phyloP scores from a whole-genome alignment of 2,888 invertebrate species.

The Lagria hirta region DNA sequence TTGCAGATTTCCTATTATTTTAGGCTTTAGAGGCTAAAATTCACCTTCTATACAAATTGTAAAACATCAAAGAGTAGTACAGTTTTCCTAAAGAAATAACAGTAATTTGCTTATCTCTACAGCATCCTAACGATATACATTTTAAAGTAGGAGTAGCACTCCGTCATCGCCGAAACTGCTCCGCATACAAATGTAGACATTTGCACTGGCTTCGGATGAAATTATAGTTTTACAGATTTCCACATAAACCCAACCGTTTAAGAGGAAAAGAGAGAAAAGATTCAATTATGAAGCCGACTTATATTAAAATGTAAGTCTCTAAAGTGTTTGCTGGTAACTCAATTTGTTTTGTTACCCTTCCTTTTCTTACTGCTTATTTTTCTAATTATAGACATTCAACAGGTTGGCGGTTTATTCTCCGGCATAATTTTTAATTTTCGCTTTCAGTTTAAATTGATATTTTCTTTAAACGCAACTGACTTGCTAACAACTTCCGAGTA shows the following conservation, averaged over 20 bases:
- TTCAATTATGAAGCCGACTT: slow-evolving; percentile 44
- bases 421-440: slow-evolving; percentile 48
- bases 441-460: slow-evolving; percentile 35
- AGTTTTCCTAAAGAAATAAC: slow-evolving; percentile 25
- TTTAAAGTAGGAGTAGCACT: slow-evolving; percentile 27
- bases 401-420: slow-evolving; percentile 43
- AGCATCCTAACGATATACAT: slow-evolving; percentile 26
- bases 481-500: slow-evolving; percentile 16
- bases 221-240: slow-evolving; percentile 45
- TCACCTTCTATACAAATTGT: slow-evolving; percentile 21
- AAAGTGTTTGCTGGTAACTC: slow-evolving; percentile 52
- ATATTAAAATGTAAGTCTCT: slow-evolving; percentile 49
- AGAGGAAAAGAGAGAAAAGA: slow-evolving; percentile 35
- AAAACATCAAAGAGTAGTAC: slow-evolving; percentile 8
- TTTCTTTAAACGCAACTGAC: slow-evolving; percentile 23
- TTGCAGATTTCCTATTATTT: slow-evolving; percentile 31
- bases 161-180: slow-evolving; percentile 32
- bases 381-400: slow-evolving; percentile 47
- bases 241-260: slow-evolving; percentile 7
- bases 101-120: slow-evolving; percentile 27
- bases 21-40: slow-evolving; percentile 11
- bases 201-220: slow-evolving; percentile 38
- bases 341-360: slow-evolving; percentile 51
- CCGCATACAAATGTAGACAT: slow-evolving; percentile 42
- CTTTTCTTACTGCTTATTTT: slow-evolving; percentile 43